phyloP scores from a whole-genome alignment of 2,797 vertebrate species.

The Streptopelia turtur region DNA sequence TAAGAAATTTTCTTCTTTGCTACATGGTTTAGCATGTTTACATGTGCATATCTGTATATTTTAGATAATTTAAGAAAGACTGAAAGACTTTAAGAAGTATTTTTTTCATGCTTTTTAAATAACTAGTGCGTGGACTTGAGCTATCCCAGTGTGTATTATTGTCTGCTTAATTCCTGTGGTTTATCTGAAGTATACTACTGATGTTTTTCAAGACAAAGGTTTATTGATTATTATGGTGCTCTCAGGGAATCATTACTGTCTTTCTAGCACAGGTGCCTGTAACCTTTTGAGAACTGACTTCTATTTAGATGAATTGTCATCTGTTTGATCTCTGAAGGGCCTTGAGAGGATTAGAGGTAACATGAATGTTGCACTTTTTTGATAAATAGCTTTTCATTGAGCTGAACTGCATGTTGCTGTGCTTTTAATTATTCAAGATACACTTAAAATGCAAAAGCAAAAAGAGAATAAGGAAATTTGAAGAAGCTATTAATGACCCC shows the following conservation, averaged over 20 bases:
- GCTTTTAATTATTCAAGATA: conserved; percentile 1
- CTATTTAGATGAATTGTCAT: neutral
- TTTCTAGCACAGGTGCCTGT: neutral
- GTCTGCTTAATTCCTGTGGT: neutral
- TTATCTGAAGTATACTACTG: neutral
- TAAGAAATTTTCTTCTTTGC: neutral
- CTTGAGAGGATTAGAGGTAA: neutral
- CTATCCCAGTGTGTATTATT: neutral
- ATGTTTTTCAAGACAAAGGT: neutral
- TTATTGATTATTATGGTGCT: conserved; percentile 14
- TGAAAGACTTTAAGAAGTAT: neutral
- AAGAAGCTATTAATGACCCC: neutral
- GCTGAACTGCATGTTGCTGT: neutral
- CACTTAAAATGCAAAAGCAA: neutral
- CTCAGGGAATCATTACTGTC: conserved; percentile 7
- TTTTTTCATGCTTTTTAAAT: neutral
- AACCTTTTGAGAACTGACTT: conserved; percentile 1
- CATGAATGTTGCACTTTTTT: neutral
- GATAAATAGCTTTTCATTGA: neutral
- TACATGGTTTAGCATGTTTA: neutral
- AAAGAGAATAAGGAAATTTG: neutral
- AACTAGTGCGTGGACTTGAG: neutral
- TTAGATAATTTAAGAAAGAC: neutral
- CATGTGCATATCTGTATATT: neutral
- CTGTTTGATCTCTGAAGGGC: conserved; percentile 1